A percentile compares a stretch with the other conserved stretches of the same genome.
Conservation (phyloP, 2,888 invertebrate species). For the Cosmia pyralina region DNA sequence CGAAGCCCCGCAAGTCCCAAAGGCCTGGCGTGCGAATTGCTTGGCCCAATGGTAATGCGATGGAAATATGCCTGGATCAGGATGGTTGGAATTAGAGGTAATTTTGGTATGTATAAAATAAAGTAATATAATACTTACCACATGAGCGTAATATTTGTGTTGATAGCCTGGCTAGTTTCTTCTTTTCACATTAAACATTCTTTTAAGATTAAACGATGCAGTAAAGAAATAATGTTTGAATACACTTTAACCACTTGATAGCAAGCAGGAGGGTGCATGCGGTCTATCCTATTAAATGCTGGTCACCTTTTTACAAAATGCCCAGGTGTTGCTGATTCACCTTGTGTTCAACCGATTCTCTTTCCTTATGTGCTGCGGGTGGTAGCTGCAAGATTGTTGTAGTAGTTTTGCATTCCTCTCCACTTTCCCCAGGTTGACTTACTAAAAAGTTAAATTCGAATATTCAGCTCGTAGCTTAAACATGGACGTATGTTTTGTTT, state of each 20-base stretch:
- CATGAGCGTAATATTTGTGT: neutral
- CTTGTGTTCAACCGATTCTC: too few species aligned
- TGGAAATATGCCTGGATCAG: constrained; percentile 27
- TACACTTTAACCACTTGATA: neutral
- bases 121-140: neutral
- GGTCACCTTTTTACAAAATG: neutral
- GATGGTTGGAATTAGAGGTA: neutral
- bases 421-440: neutral
- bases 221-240: neutral
- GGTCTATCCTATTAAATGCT: neutral
- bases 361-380: too few species aligned
- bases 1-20: constrained; percentile 56
- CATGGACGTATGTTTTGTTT: too few species aligned
- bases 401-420: neutral
- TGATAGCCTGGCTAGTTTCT: neutral
- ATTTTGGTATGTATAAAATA: neutral
- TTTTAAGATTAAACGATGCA: too few species aligned
- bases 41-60: constrained; percentile 39
- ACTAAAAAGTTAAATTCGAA: neutral
- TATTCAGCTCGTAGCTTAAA: neutral
- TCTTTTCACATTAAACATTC: too few species aligned
- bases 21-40: constrained; percentile 51
- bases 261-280: neutral
- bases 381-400: neutral
- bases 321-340: too few species aligned